Conservation (phyloP, 1,140 invertebrate genomes). For the Tribolium castaneum region DNA sequence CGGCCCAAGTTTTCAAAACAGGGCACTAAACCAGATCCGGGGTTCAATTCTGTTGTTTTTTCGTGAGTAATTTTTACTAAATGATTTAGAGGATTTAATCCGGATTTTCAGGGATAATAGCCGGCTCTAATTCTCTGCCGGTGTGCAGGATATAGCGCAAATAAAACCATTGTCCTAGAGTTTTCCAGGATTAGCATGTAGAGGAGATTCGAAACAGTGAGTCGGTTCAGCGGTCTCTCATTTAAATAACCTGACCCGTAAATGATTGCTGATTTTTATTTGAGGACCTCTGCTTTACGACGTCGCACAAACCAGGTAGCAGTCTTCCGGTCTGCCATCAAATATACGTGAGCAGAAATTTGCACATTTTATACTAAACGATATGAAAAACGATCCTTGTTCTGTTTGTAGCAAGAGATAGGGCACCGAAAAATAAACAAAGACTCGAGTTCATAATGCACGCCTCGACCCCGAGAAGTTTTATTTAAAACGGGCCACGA, state of each 20-base stretch:
- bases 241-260: conserved; percentile 44
- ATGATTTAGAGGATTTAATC: conserved; percentile 47
- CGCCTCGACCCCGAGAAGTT: neutral
- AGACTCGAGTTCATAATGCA: conserved; percentile 6
- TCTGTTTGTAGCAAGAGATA: conserved; percentile 16
- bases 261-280: conserved; percentile 41
- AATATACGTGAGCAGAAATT: conserved; percentile 7
- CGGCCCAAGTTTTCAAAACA: neutral
- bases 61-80: conserved; percentile 41
- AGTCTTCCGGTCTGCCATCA: neutral
- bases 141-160: conserved; percentile 45
- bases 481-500: neutral
- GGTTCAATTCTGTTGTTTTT: conserved; percentile 3
- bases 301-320: neutral
- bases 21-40: neutral
- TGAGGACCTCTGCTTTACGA: neutral
- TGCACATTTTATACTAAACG: conserved; percentile 31
- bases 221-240: conserved; percentile 41
- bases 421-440: conserved; percentile 27
- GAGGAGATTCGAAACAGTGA: conserved; percentile 48
- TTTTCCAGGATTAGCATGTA: conserved; percentile 51
- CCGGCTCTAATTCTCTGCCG: conserved; percentile 43
- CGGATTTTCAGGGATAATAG: conserved; percentile 43
- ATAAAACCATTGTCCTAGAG: conserved; percentile 51
- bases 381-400: conserved; percentile 27